Percentiles rank a stretch among this genome's conserved stretches.
Evolutionary conservation across 2,888 invertebrate genomes (phyloP).

Genomic region (Patella pellucida): DNA sequence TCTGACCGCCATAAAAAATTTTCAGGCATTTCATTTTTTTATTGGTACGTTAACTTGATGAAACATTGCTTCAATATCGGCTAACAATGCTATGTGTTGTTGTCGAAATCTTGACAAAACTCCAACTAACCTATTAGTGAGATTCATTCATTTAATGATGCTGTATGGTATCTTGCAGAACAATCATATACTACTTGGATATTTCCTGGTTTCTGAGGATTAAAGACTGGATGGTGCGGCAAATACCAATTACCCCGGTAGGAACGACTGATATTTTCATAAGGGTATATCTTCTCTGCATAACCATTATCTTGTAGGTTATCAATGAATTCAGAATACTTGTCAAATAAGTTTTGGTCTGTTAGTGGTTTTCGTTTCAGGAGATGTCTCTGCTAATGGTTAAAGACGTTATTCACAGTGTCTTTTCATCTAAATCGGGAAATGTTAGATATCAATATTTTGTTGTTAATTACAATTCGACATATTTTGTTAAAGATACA

Average conservation of each 20-base stretch:
- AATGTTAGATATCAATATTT: too few relatives aligned
- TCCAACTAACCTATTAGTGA: constrained; percentile 28
- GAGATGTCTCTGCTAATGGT: neutral
- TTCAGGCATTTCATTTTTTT: constrained; percentile 22
- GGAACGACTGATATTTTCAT: neutral
- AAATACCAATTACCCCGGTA: constrained; percentile 24
- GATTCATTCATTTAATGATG: constrained; percentile 31
- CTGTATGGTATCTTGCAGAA: constrained; percentile 27
- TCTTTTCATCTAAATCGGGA: too few relatives aligned
- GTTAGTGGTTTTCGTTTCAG: constrained; percentile 18
- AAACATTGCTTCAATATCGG: constrained; percentile 36
- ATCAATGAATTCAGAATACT: constrained; percentile 24
- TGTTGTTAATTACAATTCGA: too few relatives aligned
- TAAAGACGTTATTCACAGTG: too few relatives aligned
- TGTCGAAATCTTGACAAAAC: constrained; percentile 34
- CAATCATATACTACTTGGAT: constrained; percentile 35
- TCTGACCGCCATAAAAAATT: constrained; percentile 27
- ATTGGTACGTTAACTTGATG: constrained; percentile 27
- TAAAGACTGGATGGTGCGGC: constrained; percentile 22
- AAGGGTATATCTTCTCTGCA: constrained; percentile 16
- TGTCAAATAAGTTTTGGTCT: constrained; percentile 15
- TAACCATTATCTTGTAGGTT: constrained; percentile 27
- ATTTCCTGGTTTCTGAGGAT: constrained; percentile 21
- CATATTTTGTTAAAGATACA: too few relatives aligned
- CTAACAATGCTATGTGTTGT: constrained; percentile 29